Evolutionary conservation across 2,888 invertebrate species (phyloP).

Genomic region (Hemicrepidius hirtus): DNA sequence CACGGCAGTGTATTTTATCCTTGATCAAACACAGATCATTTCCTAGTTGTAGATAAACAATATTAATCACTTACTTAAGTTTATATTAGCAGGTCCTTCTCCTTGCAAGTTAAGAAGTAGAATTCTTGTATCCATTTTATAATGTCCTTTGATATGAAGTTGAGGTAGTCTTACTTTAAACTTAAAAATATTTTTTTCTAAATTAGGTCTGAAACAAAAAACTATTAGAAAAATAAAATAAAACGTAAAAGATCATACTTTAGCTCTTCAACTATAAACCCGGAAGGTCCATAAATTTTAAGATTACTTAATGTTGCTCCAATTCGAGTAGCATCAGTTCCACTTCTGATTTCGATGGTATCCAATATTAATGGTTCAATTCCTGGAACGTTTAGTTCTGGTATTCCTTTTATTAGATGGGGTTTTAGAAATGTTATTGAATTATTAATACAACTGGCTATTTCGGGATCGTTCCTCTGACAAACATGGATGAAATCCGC

Average conservation of each 20-base stretch:
- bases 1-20: no score
- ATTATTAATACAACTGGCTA: constrained; percentile 68
- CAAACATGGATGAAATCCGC: constrained; percentile 68
- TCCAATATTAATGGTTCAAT: constrained; percentile 71
- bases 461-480: constrained; percentile 65
- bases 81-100: constrained; percentile 79
- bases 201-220: constrained; percentile 75
- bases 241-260: constrained; percentile 68
- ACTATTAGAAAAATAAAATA: neutral
- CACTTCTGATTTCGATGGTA: constrained; percentile 63
- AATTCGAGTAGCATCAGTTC: constrained; percentile 69
- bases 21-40: no score
- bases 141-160: constrained; percentile 79
- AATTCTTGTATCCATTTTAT: constrained; percentile 81
- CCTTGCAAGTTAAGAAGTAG: constrained; percentile 78
- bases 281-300: constrained; percentile 76
- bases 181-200: constrained; percentile 78
- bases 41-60: no score
- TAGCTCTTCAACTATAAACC: constrained; percentile 76
- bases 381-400: constrained; percentile 70
- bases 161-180: constrained; percentile 77
- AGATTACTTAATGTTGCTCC: constrained; percentile 78
- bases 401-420: constrained; percentile 69
- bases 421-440: constrained; percentile 67
- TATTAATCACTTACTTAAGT: constrained; percentile 77